Percentiles rank a stretch among this genome's conserved stretches.
These are phyloP conservation scores for Gymnocypris eckloni DNA, from an alignment of 2,797 vertebrate genomes.

Conservation along the genomic window DNA sequence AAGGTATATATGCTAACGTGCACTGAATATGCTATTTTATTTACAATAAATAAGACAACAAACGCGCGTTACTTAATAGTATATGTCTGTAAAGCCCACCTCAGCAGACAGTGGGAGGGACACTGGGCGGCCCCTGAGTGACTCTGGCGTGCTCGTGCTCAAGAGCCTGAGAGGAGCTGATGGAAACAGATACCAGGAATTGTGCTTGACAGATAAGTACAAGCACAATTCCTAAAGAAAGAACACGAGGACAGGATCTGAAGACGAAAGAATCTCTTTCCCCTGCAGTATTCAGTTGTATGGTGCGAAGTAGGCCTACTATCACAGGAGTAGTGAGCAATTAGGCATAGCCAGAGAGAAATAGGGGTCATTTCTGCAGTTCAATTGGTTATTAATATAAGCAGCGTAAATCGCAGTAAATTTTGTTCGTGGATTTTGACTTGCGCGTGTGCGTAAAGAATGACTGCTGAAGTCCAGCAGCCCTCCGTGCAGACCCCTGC, in stretches of 20 bases:
- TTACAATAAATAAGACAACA: conserved; percentile 8
- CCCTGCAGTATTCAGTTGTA: conserved; percentile 64
- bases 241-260: conserved; percentile 79
- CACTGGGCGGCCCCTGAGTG: conserved; percentile 76
- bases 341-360: background rate
- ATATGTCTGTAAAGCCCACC: conserved; percentile 73
- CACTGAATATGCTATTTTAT: background rate
- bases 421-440: conserved; percentile 61
- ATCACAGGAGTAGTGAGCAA: conserved; percentile 15
- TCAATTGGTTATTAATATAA: background rate
- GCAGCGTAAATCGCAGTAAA: conserved; percentile 40
- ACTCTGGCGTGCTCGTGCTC: conserved; percentile 81
- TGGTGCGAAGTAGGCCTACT: conserved; percentile 61
- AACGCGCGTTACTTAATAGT: conserved; percentile 1
- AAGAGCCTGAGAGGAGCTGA: conserved; percentile 85
- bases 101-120: conserved; percentile 77
- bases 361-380: background rate
- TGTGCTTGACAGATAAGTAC: conserved; percentile 77
- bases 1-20: background rate
- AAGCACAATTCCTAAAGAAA: conserved; percentile 82
- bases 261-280: conserved; percentile 81
- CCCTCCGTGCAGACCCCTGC: conserved; percentile 91
- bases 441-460: conserved; percentile 64
- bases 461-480: conserved; percentile 95
- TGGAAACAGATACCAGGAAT: conserved; percentile 69